Evolutionary conservation across 2,113 vertebrate species (phyloP).

Genomic region (Lepisosteus oculatus): DNA sequence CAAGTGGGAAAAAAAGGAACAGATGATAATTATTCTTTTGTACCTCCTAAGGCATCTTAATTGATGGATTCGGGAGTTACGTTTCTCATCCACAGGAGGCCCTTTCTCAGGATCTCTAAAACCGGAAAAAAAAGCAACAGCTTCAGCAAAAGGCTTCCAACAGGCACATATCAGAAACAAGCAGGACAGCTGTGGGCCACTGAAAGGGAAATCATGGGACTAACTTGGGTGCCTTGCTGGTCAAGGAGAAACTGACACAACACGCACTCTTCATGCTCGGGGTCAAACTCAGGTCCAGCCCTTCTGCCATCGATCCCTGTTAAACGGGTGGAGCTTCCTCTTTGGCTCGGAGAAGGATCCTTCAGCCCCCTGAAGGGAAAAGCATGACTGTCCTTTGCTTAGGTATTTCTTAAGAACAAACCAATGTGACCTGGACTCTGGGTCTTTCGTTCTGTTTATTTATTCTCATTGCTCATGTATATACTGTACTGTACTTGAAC

Average conservation of each 20-base stretch:
- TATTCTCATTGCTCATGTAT: no score
- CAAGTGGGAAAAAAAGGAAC: slow-evolving; percentile 14
- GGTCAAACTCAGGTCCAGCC: slow-evolving; percentile 39
- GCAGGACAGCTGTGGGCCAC: slow-evolving; percentile 56
- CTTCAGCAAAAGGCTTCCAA: slow-evolving; percentile 48
- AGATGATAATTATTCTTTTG: slow-evolving; percentile 46
- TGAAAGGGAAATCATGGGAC: not conserved
- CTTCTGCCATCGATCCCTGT: not conserved
- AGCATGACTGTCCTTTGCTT: no score
- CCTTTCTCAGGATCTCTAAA: slow-evolving; percentile 52
- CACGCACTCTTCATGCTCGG: slow-evolving; percentile 33
- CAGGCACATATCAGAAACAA: slow-evolving; percentile 56
- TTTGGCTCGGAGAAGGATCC: no score
- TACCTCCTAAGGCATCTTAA: slow-evolving; percentile 42
- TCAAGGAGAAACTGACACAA: slow-evolving; percentile 53
- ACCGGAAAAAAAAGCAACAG: not conserved
- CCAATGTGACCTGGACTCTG: no score
- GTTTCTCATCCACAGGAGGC: slow-evolving; percentile 66
- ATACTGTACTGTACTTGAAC: no score
- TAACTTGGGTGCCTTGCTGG: slow-evolving; percentile 70
- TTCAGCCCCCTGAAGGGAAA: no score
- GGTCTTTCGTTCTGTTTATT: no score
- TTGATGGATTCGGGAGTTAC: slow-evolving; percentile 68
- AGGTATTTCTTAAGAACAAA: no score
- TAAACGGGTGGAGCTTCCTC: slow-evolving; percentile 19